Percentiles rank a stretch among this genome's conserved stretches.
phyloP scores from a whole-genome alignment of 2,797 vertebrate genomes.

The Halcyon smyrnensis region DNA sequence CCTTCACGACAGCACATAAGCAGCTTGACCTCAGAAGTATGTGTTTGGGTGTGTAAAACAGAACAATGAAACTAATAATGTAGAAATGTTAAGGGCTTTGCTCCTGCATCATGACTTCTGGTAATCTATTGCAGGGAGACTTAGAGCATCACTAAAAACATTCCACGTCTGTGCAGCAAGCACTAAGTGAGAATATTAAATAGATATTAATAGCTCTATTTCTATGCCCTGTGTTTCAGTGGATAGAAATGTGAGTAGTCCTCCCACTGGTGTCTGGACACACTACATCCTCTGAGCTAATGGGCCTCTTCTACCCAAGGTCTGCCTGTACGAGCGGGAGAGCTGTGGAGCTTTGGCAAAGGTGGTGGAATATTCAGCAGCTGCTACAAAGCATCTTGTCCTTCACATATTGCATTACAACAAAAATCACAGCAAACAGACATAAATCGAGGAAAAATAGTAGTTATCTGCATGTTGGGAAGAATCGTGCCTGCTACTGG shows the following conservation, averaged over 20 bases:
- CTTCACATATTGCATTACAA: background rate
- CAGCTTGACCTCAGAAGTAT: background rate
- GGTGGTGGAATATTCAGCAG: background rate
- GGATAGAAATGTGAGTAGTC: background rate
- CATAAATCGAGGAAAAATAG: background rate
- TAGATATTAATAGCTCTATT: constrained; percentile 11
- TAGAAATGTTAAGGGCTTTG: background rate
- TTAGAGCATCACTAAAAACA: background rate
- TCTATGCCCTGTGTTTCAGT: background rate
- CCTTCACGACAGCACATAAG: background rate
- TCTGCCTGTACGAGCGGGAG: background rate
- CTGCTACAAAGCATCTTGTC: background rate
- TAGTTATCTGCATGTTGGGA: background rate
- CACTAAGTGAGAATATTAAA: constrained; percentile 7
- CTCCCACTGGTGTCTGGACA: background rate
- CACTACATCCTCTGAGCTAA: background rate
- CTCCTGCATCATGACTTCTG: background rate
- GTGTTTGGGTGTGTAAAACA: background rate
- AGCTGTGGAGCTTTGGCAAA: background rate
- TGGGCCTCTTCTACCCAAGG: background rate
- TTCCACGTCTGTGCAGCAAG: background rate
- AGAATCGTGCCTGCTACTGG: background rate
- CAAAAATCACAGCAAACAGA: background rate
- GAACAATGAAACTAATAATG: background rate
- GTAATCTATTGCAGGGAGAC: background rate